Evolutionary conservation across 2,797 vertebrate genomes (phyloP), one percentile per base, ranked within the genome.

Genomic region (Sebastes goodei): DNA sequence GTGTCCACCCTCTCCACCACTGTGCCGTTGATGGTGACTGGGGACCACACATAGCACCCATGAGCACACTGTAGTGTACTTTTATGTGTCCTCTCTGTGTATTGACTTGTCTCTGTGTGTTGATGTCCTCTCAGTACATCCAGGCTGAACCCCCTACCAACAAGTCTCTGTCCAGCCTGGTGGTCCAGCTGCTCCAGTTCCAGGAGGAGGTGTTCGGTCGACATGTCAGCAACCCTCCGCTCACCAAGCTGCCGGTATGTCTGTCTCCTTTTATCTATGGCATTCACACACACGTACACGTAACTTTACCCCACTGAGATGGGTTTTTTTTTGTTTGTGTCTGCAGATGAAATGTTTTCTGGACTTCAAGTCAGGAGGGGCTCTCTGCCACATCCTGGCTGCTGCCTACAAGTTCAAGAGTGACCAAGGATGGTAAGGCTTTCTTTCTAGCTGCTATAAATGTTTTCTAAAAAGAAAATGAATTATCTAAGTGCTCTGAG

Each of bases 361-460:
- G 94, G 98, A 99, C 94, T 99, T 99, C 89, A 99, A 99, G 94
- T 97, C 98, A 10, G 98, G 98, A 69, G 98, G 98, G 32, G 95
- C 98, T 80, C 93, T 99, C 15, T 99, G 98, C 93, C 97, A 99
- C 88, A 99, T 99, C 86, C 96, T 99, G 89, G 98, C 98, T 83
- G 97, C 98, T 46, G 98, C 98, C 87, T 99, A 99, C 95, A 99
- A 99, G 92, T 99, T 99, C 93, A 99, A 99, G 95, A 99, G 98
- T 88, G 98, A 99, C 95, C 98, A 99, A 93, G 98, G 98, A 97
- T 99, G 98, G 98, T 99, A 95, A 97, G 97, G 81, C 72, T 83
- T 88, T 94, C 86, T 83, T 93, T 94, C 81, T 21, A 68, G 60
- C 77, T 71, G 83, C 23, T 25, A 57, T 68, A 21, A 27, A 17